Evolutionary conservation across 1,140 invertebrate genomes (phyloP).

Genomic region (Littorina saxatilis): DNA sequence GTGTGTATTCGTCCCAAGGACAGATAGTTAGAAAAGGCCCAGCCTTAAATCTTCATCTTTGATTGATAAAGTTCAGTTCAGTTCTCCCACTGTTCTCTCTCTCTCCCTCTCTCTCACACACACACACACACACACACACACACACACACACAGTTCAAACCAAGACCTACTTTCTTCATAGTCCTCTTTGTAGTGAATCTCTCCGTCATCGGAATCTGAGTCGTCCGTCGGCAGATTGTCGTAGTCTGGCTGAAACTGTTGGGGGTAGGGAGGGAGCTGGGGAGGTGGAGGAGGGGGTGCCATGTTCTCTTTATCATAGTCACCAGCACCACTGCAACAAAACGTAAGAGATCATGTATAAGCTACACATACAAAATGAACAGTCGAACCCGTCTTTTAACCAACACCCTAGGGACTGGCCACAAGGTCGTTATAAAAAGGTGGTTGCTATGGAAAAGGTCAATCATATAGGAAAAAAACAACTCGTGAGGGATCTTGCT

Average conservation of each 20-base stretch:
- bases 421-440: too few species aligned
- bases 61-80: too few species aligned
- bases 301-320: constrained; percentile 62
- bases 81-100: background rate
- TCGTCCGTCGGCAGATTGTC: constrained; percentile 48
- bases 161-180: constrained; percentile 49
- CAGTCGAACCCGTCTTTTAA: too few species aligned
- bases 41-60: too few species aligned
- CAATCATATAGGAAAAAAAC: too few species aligned
- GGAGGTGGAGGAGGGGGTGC: constrained; percentile 40
- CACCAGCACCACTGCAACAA: constrained; percentile 41
- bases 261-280: constrained; percentile 38
- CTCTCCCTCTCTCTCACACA: background rate
- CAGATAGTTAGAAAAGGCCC: too few species aligned
- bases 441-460: too few species aligned
- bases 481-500: too few species aligned
- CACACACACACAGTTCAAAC: constrained; percentile 9
- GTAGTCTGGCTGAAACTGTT: constrained; percentile 46
- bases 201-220: constrained; percentile 64
- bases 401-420: too few species aligned
- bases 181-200: constrained; percentile 79
- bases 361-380: background rate
- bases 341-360: constrained; percentile 7
- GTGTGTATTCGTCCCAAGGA: too few species aligned
- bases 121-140: constrained; percentile 19